Evolutionary conservation across 2,888 invertebrate species (phyloP).

Genomic region (Nemotelus pantherinus): DNA sequence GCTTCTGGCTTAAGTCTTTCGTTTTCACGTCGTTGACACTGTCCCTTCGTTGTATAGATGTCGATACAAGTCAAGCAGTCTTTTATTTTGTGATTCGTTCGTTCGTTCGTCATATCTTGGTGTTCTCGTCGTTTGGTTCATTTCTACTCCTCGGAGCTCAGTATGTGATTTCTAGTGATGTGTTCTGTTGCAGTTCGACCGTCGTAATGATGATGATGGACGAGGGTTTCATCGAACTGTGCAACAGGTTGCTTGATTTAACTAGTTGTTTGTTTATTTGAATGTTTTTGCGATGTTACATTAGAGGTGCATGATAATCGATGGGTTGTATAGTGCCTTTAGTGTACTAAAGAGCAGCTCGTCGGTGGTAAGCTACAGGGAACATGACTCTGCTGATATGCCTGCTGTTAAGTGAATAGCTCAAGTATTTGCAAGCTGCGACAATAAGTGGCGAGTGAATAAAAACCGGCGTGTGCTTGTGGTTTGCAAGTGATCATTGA

Average conservation of each 20-base stretch:
- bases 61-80: conserved; percentile 16
- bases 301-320: background rate
- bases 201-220: conserved; percentile 26
- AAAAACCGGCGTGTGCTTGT: conserved; percentile 46
- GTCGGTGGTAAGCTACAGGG: background rate
- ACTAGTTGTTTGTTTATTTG: conserved; percentile 25
- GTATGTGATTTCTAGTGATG: background rate
- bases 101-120: background rate
- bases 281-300: background rate
- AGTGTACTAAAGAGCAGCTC: background rate
- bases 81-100: conserved; percentile 24
- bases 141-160: background rate
- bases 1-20: conserved; percentile 47
- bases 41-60: background rate
- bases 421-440: background rate
- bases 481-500: conserved; percentile 16
- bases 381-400: background rate
- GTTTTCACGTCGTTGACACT: conserved; percentile 29
- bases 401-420: background rate
- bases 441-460: background rate
- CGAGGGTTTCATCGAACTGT: background rate
- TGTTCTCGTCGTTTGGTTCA: background rate
- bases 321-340: background rate
- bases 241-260: conserved; percentile 38
- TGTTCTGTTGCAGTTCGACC: background rate